Base-by-base conservation (phyloP, 2,888 invertebrate genomes). In the Panzeria rudis region DNA sequence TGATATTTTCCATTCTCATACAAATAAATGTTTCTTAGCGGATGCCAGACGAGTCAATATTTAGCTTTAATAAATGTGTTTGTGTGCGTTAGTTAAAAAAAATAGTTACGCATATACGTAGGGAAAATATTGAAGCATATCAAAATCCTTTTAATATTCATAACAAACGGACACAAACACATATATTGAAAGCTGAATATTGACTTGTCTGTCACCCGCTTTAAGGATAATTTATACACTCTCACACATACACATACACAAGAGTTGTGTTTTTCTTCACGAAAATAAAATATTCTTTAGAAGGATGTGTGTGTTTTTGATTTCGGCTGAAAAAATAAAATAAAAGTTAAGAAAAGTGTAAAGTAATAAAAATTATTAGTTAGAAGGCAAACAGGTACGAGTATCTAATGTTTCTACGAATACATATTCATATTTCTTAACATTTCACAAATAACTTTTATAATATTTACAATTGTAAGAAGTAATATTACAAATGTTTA, bases 391-490 rank as follows among this genome's bases (percentile, higher is more conserved):
- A 54, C 11, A 41, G 62, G 17, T 71, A 71, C n/a, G 20, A 44
- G 8, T 44, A 54, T 62, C 71, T 47, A 62, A 35, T 17, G 62
- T 32, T 32, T 76, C 62, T 61, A 44, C 23, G 61, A 78, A 83
- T 73, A 38, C 11, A 11, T 11, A 61, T 83, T 83, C 68, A 72
- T 73, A 72, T 71, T 32, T 83, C 66, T 64, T 71, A 52, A 41
- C n/a, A 61, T 72, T 66, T 56, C 23, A 52, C 35, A 59, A 32
- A 17, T 41, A 20, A 72, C 35, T 59, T 80, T 79, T 72, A 44
- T 54, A 79, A 20, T 25, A 68, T 81, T 61, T 59, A 38, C 41
- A 50, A 59, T 50, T 80, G 38, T 44, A 71, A 54, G 20, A 52
- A 17, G 35, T 17, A 76, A 47, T 8, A 66, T 56, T 47, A 25